Evolutionary conservation across 2,888 invertebrate species (phyloP), one percentile per base, ranked within the genome.

Genomic region (Zeuzera pyrina): DNA sequence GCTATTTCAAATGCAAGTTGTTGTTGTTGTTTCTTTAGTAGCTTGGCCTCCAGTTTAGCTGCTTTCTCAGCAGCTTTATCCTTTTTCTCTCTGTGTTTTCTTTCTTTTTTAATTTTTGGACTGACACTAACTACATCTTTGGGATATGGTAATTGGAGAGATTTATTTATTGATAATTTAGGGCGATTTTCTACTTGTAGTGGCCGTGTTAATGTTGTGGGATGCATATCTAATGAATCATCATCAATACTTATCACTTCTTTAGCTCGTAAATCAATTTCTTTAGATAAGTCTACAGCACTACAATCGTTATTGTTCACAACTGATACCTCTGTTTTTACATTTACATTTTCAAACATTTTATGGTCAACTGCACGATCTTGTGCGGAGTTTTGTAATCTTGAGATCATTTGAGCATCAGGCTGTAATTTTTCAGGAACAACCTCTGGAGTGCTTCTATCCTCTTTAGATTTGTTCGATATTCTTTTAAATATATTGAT

Each of bases 401-500:
- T 71, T 66, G 79, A 77, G 68, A 81, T 79, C 69, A 74, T 47
- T 30, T n/a, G n/a, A 42, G 52, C 43, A 46, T 79, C 76, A 64
- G 72, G 66, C 48, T 69, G 72, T 56, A 57, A 47, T 55, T 73
- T 79, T 36, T 78, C 76, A 47, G 64, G 55, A 36, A 68, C 64
- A 70, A 70, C 65, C 62, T 81, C 81, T 43, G 67, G 59, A 61
- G 61, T 49, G 41, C 35, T 53, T 57, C 85, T 87, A 49, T 89
- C 89, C 52, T 88, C 87, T 67, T 89, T 90, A 14, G 88, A 87
- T 66, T 91, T 90, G 57, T 88, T 88, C 38, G 93, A 90, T 63
- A 94, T 92, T 72, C 93, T 93, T 63, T 93, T 94, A 57, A 94
- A 92, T 59, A 94, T 93, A 76, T 93, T 94, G 23, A 93, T 79